Base-by-base conservation (phyloP, 2,797 vertebrate species). In the Coccyzus lansbergi region DNA sequence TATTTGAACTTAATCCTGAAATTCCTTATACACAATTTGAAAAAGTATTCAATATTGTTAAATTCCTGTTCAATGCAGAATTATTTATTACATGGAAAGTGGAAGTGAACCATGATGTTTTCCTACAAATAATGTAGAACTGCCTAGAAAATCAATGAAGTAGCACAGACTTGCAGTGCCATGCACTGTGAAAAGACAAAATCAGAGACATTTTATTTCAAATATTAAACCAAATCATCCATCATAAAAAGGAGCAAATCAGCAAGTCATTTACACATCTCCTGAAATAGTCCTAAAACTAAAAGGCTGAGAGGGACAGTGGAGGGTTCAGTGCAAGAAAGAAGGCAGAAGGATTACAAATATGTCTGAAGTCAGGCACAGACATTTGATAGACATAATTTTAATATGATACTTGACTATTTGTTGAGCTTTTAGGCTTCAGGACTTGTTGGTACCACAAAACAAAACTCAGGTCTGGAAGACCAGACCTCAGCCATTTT, bases 1-100 rank as follows among this genome's bases (percentile, higher is more conserved):
- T 76, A 87, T 77, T 70, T 90, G 75, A 87, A 82, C 88, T 78
- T 81, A 60, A 93, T 60, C 29, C 24, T 80, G 16, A 40, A 92
- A 85, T 24, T 49, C 38, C 34, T 70, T 81, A 60, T 31, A 76
- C 28, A 85, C 21, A 9, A 64, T 91, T 64, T 46, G 24, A 89
- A 86, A 34, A 67, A 58, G 8, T 42, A 40, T 15, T 60, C 6
- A 48, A 49, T 62, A 59, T 33, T 38, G 24, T 46, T 76, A 77
- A 85, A 64, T 28, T 83, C 51, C 22, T 76, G 14, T 60, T 76
- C 52, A 79, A 38, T 13, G 14, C 70, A 20, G 10, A 76, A 36
- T 17, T 17, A 6, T 21, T 65, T 33, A 51, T 49, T 79, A 69
- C 16, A 31, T 15, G 19, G 22, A 48, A 89, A 60, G 11, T 48